Conservation (phyloP, 2,888 invertebrate genomes). For the Hofmannophila pseudospretella region DNA sequence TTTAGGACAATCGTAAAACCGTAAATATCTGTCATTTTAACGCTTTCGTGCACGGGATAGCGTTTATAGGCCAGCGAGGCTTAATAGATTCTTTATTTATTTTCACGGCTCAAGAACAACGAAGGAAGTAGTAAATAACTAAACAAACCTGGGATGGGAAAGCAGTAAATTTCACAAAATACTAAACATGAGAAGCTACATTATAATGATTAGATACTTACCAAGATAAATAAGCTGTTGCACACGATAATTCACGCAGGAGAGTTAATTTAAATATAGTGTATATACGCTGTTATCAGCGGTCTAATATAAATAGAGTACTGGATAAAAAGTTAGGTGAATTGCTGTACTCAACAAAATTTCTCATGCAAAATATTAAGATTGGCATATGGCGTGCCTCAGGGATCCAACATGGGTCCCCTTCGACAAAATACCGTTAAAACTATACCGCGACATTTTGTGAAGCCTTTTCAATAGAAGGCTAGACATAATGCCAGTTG, state of each 20-base stretch:
- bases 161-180: background rate
- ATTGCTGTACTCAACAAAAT: no score
- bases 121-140: constrained; percentile 1
- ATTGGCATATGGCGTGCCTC: no score
- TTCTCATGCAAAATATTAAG: no score
- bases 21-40: constrained; percentile 25
- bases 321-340: no score
- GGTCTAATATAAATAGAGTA: no score
- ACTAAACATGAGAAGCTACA: no score
- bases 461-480: constrained; percentile 16
- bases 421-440: constrained; percentile 13
- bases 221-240: no score
- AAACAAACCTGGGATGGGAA: background rate
- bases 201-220: no score
- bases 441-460: constrained; percentile 17
- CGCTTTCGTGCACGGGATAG: constrained; percentile 6
- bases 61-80: constrained; percentile 1
- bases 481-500: constrained; percentile 20
- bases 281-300: no score
- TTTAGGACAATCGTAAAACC: constrained; percentile 21
- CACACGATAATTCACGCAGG: no score
- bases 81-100: constrained; percentile 6
- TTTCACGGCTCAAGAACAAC: background rate
- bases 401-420: no score
- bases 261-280: no score